phyloP scores from a whole-genome alignment of 1,140 invertebrate genomes.

The Steinernema khuongi region DNA sequence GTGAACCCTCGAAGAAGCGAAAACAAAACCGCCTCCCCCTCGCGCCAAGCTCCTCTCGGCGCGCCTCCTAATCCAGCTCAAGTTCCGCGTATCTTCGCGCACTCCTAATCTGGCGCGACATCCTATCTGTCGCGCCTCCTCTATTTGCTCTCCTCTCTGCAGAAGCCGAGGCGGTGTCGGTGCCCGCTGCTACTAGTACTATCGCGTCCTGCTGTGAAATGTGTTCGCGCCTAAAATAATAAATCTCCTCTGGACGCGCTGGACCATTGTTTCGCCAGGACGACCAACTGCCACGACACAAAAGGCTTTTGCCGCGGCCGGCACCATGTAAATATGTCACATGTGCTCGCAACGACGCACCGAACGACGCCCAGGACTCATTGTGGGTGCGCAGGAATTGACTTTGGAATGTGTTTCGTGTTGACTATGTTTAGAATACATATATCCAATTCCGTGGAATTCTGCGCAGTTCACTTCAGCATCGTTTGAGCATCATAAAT shows the following conservation, averaged over 20 bases:
- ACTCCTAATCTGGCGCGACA: slow-evolving; percentile 13
- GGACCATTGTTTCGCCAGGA: not conserved
- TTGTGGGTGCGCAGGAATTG: too few species aligned
- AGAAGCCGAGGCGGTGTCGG: not conserved
- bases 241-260: not conserved
- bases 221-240: slow-evolving; percentile 15
- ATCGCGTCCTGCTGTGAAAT: not conserved
- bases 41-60: not conserved
- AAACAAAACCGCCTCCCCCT: not conserved
- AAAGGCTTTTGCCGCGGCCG: not conserved
- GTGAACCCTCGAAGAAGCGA: too few species aligned
- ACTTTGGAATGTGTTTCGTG: too few species aligned
- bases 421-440: too few species aligned
- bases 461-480: too few species aligned
- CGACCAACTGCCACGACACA: slow-evolving; percentile 9
- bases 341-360: not conserved
- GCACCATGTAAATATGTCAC: slow-evolving; percentile 2
- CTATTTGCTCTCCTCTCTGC: not conserved
- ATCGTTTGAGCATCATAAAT: too few species aligned
- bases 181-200: not conserved
- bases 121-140: not conserved
- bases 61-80: not conserved
- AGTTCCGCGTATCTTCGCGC: slow-evolving; percentile 1
- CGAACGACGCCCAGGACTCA: too few species aligned
- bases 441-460: too few species aligned